These are phyloP conservation scores for Thamnophis sirtalis DNA, from an alignment of 2,113 vertebrate species.

Conservation along the genomic window DNA sequence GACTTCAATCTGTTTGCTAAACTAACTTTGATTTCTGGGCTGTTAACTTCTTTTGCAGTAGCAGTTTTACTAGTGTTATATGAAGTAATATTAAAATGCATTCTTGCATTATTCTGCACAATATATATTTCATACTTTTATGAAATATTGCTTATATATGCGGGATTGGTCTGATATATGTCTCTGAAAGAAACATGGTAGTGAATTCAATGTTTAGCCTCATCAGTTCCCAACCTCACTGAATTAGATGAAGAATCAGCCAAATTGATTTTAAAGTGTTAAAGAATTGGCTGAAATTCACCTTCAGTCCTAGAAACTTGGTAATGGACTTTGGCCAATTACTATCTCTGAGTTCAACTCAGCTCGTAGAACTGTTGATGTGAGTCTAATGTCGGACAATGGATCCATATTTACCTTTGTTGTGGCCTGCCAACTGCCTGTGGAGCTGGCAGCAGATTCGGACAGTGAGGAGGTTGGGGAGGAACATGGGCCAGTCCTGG, in stretches of 20 bases:
- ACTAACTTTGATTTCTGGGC: neutral
- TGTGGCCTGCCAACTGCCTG: no score
- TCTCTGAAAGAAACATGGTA: neutral
- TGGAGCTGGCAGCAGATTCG: no score
- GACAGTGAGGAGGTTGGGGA: no score
- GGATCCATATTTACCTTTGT: neutral
- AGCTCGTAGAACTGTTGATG: neutral
- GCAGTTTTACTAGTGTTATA: neutral
- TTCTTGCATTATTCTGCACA: neutral
- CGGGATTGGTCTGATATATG: neutral
- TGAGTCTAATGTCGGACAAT: neutral
- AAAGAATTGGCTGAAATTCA: neutral
- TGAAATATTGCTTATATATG: neutral
- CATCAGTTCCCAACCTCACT: neutral
- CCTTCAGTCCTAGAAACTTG: neutral
- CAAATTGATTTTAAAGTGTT: neutral
- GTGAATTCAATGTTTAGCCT: neutral
- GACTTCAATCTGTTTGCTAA: neutral
- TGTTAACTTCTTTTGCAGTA: neutral
- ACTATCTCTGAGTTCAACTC: neutral
- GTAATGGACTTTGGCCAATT: neutral
- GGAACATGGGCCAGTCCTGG: no score
- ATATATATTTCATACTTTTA: neutral
- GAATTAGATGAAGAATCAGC: neutral
- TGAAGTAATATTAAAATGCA: neutral